phyloP scores from a whole-genome alignment of 2,888 invertebrate genomes.

The Orthosia incerta region DNA sequence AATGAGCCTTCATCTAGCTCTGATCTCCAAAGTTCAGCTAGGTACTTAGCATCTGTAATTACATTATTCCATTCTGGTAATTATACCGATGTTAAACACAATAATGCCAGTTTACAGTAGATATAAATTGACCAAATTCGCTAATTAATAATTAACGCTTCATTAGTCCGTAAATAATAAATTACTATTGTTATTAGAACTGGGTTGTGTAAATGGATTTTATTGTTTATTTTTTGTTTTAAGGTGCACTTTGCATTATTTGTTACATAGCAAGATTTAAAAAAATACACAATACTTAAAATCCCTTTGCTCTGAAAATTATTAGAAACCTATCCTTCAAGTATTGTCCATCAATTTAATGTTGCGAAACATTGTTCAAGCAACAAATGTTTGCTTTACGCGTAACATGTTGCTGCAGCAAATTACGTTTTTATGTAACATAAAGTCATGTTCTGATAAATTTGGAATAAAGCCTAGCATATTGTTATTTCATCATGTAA shows the following conservation, averaged over 20 bases:
- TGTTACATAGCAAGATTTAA: background rate
- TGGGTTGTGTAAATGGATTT: conserved; percentile 6
- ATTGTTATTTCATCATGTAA: background rate
- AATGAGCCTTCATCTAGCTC: too few species aligned
- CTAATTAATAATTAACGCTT: conserved; percentile 39
- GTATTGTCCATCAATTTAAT: background rate
- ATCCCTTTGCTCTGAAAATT: background rate
- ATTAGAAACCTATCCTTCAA: background rate
- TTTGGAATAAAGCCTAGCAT: background rate
- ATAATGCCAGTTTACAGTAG: background rate
- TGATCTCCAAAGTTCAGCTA: too few species aligned
- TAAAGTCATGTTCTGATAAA: background rate
- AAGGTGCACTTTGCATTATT: background rate
- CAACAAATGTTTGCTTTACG: too few species aligned
- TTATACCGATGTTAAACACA: conserved; percentile 1
- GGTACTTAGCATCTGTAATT: background rate
- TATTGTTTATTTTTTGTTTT: background rate
- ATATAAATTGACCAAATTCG: conserved; percentile 25
- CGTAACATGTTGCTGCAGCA: background rate
- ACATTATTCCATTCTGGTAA: background rate
- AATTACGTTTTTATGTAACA: too few species aligned
- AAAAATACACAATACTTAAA: too few species aligned
- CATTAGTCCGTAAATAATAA: conserved; percentile 48
- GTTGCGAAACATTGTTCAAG: background rate
- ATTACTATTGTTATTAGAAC: conserved; percentile 39